Evolutionary conservation across 2,888 invertebrate genomes (phyloP).

Genomic region (Hirtodrosophila confusa): DNA sequence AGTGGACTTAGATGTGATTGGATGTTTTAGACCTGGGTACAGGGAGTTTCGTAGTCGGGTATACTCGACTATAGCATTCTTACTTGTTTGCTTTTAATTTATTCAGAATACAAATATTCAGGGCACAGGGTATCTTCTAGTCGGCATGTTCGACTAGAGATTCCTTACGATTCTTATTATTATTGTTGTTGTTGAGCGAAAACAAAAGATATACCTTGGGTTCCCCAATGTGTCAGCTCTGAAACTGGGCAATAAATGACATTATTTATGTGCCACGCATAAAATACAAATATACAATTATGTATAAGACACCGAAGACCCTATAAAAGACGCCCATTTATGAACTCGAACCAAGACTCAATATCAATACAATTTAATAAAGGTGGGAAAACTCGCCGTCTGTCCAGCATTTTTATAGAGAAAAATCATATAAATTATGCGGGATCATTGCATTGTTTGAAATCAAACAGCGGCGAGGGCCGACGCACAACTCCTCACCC

Average conservation of each 20-base stretch:
- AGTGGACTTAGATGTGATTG: too few species aligned
- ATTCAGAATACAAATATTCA: too few species aligned
- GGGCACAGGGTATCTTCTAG: conserved; percentile 4
- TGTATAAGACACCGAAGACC: conserved; percentile 6
- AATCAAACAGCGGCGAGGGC: conserved; percentile 51
- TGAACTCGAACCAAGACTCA: conserved; percentile 56
- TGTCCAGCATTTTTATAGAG: conserved; percentile 55
- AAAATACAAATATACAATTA: conserved; percentile 61
- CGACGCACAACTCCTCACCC: not conserved
- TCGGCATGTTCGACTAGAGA: too few species aligned
- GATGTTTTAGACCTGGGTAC: too few species aligned
- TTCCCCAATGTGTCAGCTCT: conserved; percentile 10
- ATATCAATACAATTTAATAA: conserved; percentile 73
- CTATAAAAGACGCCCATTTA: conserved; percentile 68
- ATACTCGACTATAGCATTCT: too few species aligned
- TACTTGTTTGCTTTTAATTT: too few species aligned
- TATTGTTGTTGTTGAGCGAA: conserved; percentile 7
- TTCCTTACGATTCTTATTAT: conserved; percentile 6
- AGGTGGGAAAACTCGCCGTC: conserved; percentile 70
- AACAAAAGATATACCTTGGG: conserved; percentile 32
- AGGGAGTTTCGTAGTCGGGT: too few species aligned
- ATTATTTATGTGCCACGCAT: conserved; percentile 76
- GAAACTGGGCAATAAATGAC: conserved; percentile 54
- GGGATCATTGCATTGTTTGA: conserved; percentile 75
- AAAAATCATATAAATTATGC: conserved; percentile 78